Conservation (phyloP, 2,888 invertebrate genomes). For the Kryphioiulus occultus region DNA sequence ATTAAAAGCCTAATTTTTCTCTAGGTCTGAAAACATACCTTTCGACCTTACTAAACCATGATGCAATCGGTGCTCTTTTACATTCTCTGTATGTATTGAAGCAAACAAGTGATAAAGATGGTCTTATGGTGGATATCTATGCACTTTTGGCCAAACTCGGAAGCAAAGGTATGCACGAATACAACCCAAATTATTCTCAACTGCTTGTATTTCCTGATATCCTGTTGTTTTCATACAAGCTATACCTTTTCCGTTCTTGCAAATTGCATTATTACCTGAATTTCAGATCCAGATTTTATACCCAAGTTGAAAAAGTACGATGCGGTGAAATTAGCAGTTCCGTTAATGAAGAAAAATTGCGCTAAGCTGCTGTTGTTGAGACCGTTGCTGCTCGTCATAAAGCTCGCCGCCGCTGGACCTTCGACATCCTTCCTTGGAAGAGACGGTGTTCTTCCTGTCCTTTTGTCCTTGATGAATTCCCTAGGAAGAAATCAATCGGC, state of each 20-base stretch:
- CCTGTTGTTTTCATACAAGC: too few species aligned
- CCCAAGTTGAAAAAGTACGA: slow-evolving; percentile 44
- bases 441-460: slow-evolving; percentile 41
- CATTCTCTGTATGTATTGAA: slow-evolving; percentile 46
- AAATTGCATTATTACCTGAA: neutral
- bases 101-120: slow-evolving; percentile 38
- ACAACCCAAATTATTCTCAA: too few species aligned
- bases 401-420: slow-evolving; percentile 35
- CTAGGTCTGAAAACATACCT: slow-evolving; percentile 29
- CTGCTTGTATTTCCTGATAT: too few species aligned
- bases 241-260: too few species aligned
- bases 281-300: slow-evolving; percentile 48
- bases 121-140: slow-evolving; percentile 48
- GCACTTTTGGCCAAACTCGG: slow-evolving; percentile 49
- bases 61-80: slow-evolving; percentile 46
- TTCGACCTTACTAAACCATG: slow-evolving; percentile 16
- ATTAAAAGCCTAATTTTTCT: neutral
- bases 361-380: slow-evolving; percentile 22
- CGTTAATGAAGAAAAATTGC: slow-evolving; percentile 44
- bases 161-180: slow-evolving; percentile 39
- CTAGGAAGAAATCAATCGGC: slow-evolving; percentile 64
- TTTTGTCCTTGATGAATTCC: slow-evolving; percentile 46
- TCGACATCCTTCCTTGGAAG: slow-evolving; percentile 46
- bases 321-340: slow-evolving; percentile 41
- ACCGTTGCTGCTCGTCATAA: slow-evolving; percentile 45